Evolutionary conservation across 2,113 vertebrate genomes (phyloP).

Genomic region (Lipophrys pholis): DNA sequence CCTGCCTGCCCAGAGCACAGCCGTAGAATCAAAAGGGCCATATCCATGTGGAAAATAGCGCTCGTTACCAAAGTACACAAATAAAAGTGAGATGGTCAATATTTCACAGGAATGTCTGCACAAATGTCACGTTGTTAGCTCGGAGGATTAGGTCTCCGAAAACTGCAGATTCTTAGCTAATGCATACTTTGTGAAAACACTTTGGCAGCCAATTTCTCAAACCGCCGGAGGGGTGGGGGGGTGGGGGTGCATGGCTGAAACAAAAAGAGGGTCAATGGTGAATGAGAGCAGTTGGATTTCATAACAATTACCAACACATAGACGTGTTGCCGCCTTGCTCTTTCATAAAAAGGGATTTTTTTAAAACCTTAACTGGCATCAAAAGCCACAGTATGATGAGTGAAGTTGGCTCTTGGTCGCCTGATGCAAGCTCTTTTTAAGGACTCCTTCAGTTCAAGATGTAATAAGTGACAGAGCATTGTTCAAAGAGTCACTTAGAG

Average conservation of each 20-base stretch:
- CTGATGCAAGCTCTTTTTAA: constrained; percentile 38
- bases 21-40: constrained; percentile 63
- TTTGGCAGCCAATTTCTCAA: constrained; percentile 60
- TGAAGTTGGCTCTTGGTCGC: constrained; percentile 30
- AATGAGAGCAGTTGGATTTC: constrained; percentile 21
- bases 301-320: constrained; percentile 24
- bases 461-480: constrained; percentile 41
- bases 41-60: constrained; percentile 70
- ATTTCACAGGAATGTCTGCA: constrained; percentile 76
- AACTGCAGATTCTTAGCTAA: constrained; percentile 65
- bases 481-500: constrained; percentile 54
- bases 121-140: constrained; percentile 77
- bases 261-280: constrained; percentile 2
- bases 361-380: constrained; percentile 12
- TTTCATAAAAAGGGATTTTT: constrained; percentile 14
- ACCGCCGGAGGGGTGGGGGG: constrained; percentile 14
- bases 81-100: constrained; percentile 74
- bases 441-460: constrained; percentile 37
- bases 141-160: constrained; percentile 63
- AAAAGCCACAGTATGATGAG: constrained; percentile 51
- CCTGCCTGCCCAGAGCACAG: constrained; percentile 60
- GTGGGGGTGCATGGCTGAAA: constrained; percentile 35
- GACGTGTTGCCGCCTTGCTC: constrained; percentile 22
- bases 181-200: constrained; percentile 68
- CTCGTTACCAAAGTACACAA: constrained; percentile 78